Evolutionary conservation across 2,797 vertebrate species (phyloP).

Genomic region (Aselliscus stoliczkanus): DNA sequence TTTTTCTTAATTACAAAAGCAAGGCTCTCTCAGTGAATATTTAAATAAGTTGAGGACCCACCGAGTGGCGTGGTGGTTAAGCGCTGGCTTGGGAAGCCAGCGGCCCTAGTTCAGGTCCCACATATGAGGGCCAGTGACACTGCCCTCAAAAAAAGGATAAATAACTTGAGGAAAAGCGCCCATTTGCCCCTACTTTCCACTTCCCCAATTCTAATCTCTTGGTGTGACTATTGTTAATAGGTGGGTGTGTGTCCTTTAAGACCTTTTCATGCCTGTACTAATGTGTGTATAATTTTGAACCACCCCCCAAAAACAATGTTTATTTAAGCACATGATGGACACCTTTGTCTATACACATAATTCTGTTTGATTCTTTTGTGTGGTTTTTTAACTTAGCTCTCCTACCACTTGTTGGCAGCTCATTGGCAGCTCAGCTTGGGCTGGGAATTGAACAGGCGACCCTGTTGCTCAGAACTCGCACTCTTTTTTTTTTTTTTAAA

Average conservation of each 20-base stretch:
- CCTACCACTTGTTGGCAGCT: no score
- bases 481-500: no score
- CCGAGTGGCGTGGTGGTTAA: no score
- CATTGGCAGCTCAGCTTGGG: no score
- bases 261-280: not conserved
- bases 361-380: not conserved
- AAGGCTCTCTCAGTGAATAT: not conserved
- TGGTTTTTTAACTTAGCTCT: no score
- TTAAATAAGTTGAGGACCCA: slow-evolving; percentile 9
- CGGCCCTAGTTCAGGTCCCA: no score
- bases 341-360: not conserved
- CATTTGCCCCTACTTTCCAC: not conserved
- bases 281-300: not conserved
- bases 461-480: no score
- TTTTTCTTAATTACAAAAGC: not conserved
- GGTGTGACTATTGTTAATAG: not conserved
- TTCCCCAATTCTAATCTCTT: not conserved
- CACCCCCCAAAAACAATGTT: not conserved
- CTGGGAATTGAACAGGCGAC: no score
- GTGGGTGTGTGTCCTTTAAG: not conserved
- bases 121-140: no score
- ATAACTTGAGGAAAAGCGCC: not conserved
- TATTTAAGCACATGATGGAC: not conserved
- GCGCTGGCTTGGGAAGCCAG: no score
- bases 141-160: no score